Evolutionary conservation across 2,888 invertebrate species (phyloP).

Genomic region (Phymatocera aterrima): DNA sequence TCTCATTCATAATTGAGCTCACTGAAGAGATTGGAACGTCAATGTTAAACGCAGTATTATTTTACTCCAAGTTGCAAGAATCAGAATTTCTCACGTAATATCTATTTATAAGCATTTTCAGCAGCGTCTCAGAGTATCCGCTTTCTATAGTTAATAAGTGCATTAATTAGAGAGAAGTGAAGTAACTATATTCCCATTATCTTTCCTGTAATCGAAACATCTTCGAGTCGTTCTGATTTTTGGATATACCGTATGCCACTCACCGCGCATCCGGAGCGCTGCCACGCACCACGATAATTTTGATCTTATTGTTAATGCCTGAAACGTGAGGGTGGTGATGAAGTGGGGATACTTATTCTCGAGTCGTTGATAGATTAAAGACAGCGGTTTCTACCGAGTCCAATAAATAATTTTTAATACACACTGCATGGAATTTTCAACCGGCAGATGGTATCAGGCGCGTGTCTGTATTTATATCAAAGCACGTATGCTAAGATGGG

Average conservation of each 20-base stretch:
- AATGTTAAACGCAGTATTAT: not conserved
- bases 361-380: conserved; percentile 37
- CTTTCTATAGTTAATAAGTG: not conserved
- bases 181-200: not conserved
- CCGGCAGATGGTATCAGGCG: conserved; percentile 43
- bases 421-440: conserved; percentile 28
- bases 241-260: not conserved
- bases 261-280: not conserved
- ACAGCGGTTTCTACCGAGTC: conserved; percentile 41
- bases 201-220: not conserved
- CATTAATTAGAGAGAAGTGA: not conserved
- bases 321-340: conserved; percentile 13
- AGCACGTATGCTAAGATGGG: not conserved
- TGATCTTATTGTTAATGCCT: not conserved
- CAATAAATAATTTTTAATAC: conserved; percentile 42
- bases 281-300: conserved; percentile 6
- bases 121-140: not conserved
- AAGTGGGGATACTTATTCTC: conserved; percentile 31
- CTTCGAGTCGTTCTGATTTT: not conserved
- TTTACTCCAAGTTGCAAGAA: not conserved
- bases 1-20: conserved; percentile 8
- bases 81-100: not conserved
- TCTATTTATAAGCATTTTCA: not conserved
- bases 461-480: conserved; percentile 31
- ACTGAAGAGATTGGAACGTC: not conserved